Evolutionary conservation across 2,888 invertebrate species (phyloP).

Genomic region (Iselma pallidipennis): DNA sequence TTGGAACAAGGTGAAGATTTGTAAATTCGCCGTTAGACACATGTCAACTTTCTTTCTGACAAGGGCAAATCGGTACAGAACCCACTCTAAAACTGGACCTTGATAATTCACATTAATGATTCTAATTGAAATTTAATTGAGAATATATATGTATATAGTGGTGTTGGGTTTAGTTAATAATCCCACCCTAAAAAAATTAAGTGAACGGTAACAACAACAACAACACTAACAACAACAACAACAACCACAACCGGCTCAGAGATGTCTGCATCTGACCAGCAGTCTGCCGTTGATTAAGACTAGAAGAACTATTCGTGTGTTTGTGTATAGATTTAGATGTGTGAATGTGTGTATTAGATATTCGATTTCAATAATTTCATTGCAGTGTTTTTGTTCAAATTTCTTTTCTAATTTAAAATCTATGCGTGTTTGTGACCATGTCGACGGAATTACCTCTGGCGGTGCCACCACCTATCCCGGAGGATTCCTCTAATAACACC

Average conservation of each 20-base stretch:
- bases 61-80: conserved; percentile 22
- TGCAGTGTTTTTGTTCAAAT: not conserved
- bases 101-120: conserved; percentile 28
- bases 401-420: conserved; percentile 8
- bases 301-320: conserved; percentile 44
- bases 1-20: not conserved
- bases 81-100: conserved; percentile 26
- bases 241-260: conserved; percentile 30
- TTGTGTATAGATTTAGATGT: conserved; percentile 17
- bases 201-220: conserved; percentile 44
- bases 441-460: conserved; percentile 19
- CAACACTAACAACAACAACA: conserved; percentile 1
- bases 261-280: conserved; percentile 44
- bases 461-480: conserved; percentile 4
- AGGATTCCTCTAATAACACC: conserved; percentile 12
- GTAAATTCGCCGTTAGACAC: not conserved
- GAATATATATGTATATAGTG: conserved; percentile 26
- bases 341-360: conserved; percentile 4
- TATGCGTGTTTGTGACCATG: conserved; percentile 26
- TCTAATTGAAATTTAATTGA: conserved; percentile 13
- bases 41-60: conserved; percentile 23
- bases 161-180: conserved; percentile 32
- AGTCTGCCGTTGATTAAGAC: conserved; percentile 46
- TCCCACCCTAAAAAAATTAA: conserved; percentile 46
- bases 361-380: conserved; percentile 4